Base-by-base conservation (phyloP, 1,140 invertebrate species). In the Aleiodes sp. region DNA sequence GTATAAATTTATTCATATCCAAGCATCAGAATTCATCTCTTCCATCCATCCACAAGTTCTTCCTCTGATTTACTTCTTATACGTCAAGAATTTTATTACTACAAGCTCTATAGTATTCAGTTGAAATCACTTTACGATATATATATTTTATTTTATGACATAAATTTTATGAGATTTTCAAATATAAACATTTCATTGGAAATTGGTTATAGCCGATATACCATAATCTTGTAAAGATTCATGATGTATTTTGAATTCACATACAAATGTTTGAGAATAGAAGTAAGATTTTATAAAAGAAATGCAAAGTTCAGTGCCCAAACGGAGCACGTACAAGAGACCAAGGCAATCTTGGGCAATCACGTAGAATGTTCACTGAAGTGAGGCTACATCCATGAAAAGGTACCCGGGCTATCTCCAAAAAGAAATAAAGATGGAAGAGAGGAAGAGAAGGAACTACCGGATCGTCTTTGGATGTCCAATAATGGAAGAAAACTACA, bases 401-500 rank as follows among this genome's bases (percentile, higher is more conserved):
- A 52, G 39, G 10, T n/a, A n/a, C n/a, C n/a, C n/a, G n/a, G 28
- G n/a, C n/a, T 19, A 60, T 33, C 12, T 21, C 16, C 16, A 65
- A 63, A 66, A 59, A 43, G 41, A 9, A 26, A 60, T 31, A 63
- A 71, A 67, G 67, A 62, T 62, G 65, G 19, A 63, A 24, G 46
- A 6, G 62, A 10, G 14, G 8, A 9, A 21, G 61, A 46, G 61
- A 57, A 43, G 10, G 64, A 6, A 31, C 28, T 29, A 35, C 8
- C 39, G 41, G 64, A 35, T 26, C 33, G 14, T 35, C 33, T 31
- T 41, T 28, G 57, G 65, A 70, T 73, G 69, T 76, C 72, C 73
- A 76, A 76, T 80, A 80, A 76, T 70, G 46, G 33, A 59, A 64
- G 72, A 43, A 70, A 69, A 62, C 41, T 57, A 61, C 31, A 26